Percentiles rank a stretch among this genome's conserved stretches.
These are phyloP conservation scores for Pygoscelis antarcticus DNA, from an alignment of 2,113 vertebrate species.

Conservation along the genomic window DNA sequence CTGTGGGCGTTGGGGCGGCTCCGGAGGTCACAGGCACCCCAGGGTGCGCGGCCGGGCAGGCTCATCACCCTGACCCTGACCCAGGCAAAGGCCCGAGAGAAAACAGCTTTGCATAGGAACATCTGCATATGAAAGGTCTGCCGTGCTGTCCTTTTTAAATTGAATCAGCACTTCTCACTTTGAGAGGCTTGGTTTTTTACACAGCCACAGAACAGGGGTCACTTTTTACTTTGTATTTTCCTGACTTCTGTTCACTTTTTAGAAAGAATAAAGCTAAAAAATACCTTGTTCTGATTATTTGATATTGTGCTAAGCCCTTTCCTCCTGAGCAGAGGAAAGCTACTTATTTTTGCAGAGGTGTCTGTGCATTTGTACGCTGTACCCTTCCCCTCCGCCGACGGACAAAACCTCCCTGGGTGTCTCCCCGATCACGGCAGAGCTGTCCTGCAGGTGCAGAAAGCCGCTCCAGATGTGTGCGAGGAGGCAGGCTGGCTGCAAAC, in stretches of 20 bases:
- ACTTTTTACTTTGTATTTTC: neutral
- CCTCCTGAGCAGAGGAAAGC: neutral
- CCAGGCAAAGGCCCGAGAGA: neutral
- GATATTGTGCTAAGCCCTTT: neutral
- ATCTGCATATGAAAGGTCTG: neutral
- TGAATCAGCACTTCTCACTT: neutral
- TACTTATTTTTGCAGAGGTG: neutral
- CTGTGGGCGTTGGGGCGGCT: neutral
- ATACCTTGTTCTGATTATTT: neutral
- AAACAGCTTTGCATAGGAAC: neutral
- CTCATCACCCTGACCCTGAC: neutral
- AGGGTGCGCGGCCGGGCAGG: fast-evolving
- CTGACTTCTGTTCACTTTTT: neutral
- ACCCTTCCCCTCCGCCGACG: neutral
- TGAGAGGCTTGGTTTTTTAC: neutral
- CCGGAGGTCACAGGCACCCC: neutral
- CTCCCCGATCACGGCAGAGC: neutral
- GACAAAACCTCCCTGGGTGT: fast-evolving
- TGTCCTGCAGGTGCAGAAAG: neutral
- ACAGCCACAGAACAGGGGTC: neutral
- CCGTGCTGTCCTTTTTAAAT: neutral
- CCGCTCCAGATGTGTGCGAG: neutral
- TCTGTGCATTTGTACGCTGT: fast-evolving
- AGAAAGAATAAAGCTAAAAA: neutral
- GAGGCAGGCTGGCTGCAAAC: neutral